Percentiles rank a stretch among this genome's conserved stretches.
Evolutionary conservation across 1,140 invertebrate genomes (phyloP).

Genomic region (Pogonognathellus flavescens): DNA sequence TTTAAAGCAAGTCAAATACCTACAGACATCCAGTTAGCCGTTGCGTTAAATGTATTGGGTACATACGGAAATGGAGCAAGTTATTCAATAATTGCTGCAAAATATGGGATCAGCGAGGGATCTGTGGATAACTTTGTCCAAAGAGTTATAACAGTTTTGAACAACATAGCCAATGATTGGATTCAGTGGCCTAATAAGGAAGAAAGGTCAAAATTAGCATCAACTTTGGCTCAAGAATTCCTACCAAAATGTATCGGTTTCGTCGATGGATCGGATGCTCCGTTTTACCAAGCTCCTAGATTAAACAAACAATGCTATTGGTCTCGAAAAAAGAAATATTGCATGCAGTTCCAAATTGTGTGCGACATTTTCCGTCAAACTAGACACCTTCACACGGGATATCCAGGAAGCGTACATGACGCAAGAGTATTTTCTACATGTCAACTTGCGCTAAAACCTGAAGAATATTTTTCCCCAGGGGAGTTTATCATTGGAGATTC

Average conservation of each 20-base stretch:
- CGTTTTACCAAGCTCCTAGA: neutral
- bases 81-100: neutral
- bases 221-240: neutral
- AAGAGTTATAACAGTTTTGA: neutral
- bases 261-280: neutral
- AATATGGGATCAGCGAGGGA: neutral
- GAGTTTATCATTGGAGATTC: neutral
- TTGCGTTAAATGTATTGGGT: neutral
- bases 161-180: neutral
- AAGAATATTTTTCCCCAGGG: neutral
- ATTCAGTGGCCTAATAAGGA: neutral
- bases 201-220: neutral
- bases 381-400: neutral
- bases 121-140: neutral
- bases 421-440: neutral
- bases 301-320: neutral
- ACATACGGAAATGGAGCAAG: neutral
- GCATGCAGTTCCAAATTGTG: slow-evolving; percentile 1
- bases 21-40: neutral
- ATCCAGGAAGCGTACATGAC: neutral
- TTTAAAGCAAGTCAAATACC: neutral
- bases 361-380: neutral
- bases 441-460: neutral
- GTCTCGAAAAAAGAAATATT: neutral
- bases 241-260: neutral